These are phyloP conservation scores for Parus major DNA, from an alignment of 2,113 vertebrate genomes.

Conservation along the genomic window DNA sequence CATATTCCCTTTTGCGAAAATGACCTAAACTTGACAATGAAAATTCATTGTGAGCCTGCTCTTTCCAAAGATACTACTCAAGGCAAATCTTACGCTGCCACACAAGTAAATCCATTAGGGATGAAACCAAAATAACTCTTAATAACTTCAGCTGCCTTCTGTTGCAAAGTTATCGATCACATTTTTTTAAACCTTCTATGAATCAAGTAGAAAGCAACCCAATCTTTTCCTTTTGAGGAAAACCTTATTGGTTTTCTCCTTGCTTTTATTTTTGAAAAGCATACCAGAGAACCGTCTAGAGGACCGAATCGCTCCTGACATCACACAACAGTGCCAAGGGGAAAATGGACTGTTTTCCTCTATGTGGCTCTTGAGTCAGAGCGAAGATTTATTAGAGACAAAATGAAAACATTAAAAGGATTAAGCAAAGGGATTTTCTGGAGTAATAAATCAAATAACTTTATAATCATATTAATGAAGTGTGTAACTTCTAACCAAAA, in stretches of 20 bases:
- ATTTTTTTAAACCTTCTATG: not conserved
- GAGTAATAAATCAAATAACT: not conserved
- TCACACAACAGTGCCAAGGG: not conserved
- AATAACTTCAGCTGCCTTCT: not conserved
- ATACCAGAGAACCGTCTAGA: not conserved
- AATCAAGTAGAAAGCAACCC: not conserved
- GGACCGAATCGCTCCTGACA: not conserved
- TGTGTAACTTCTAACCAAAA: not conserved
- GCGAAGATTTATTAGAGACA: not conserved
- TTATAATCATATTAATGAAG: not conserved
- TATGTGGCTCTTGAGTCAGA: not conserved
- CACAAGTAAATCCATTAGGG: not conserved
- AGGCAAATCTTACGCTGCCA: not conserved
- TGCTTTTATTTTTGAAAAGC: not conserved
- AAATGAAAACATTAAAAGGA: not conserved
- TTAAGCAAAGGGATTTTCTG: not conserved
- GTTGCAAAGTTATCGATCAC: not conserved
- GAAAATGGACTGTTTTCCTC: not conserved
- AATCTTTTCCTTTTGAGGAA: not conserved
- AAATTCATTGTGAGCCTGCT: not conserved
- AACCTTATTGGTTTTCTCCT: not conserved
- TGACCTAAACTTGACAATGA: not conserved
- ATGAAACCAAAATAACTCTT: not conserved
- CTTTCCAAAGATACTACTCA: not conserved
- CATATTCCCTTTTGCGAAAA: not conserved